A percentile compares a stretch with the other conserved stretches of the same genome.
Evolutionary conservation across 2,797 vertebrate genomes (phyloP).

Genomic region (Epinephelus coioides): DNA sequence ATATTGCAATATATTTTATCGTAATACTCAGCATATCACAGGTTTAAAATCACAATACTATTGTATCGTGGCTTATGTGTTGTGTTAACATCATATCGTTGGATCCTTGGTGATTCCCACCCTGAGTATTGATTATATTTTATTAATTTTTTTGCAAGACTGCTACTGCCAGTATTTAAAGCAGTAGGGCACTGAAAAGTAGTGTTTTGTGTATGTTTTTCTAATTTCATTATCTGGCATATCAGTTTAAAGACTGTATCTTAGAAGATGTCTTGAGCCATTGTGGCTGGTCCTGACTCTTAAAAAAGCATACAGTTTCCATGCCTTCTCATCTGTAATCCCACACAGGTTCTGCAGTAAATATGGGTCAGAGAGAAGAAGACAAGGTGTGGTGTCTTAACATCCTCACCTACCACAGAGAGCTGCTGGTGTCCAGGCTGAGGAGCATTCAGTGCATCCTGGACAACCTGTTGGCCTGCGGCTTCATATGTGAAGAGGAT

Average conservation of each 20-base stretch:
- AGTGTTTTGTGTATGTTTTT: neutral
- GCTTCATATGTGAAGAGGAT: constrained; percentile 92
- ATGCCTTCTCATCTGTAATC: neutral
- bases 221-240: neutral
- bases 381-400: constrained; percentile 46
- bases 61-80: no score
- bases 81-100: no score
- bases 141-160: no score
- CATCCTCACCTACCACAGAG: constrained; percentile 87
- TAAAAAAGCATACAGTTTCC: no score
- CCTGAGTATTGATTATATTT: no score
- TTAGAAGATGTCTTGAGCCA: neutral
- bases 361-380: constrained; percentile 48
- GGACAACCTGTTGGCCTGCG: constrained; percentile 89
- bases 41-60: no score
- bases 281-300: neutral
- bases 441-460: constrained; percentile 91
- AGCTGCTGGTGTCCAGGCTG: constrained; percentile 89
- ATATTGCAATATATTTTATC: no score
- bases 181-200: no score
- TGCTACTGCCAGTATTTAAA: no score
- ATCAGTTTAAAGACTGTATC: no score
- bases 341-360: constrained; percentile 22
- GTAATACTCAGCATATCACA: no score
- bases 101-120: no score